These are phyloP conservation scores for Andrena hattorfiana DNA, from an alignment of 2,888 invertebrate genomes.

Conservation along the genomic window DNA sequence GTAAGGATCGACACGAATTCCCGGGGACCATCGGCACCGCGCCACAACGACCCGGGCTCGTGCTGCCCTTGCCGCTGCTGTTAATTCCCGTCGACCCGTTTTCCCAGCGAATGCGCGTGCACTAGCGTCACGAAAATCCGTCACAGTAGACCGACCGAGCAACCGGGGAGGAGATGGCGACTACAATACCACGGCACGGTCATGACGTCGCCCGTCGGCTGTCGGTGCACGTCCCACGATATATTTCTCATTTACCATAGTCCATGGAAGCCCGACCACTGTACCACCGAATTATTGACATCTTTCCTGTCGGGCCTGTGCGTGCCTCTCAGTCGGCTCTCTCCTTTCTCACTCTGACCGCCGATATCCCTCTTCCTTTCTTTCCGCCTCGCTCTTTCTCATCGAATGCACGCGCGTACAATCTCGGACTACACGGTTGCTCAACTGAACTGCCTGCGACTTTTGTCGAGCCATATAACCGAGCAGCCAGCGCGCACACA, in stretches of 20 bases:
- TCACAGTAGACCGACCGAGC: constrained; percentile 51
- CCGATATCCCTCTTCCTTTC: constrained; percentile 43
- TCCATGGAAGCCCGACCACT: constrained; percentile 27
- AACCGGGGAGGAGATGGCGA: constrained; percentile 58
- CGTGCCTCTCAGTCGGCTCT: constrained; percentile 40
- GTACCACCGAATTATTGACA: constrained; percentile 78
- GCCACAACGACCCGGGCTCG: constrained; percentile 39
- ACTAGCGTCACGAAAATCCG: constrained; percentile 60
- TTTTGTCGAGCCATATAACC: constrained; percentile 67
- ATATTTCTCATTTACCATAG: constrained; percentile 48
- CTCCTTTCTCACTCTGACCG: constrained; percentile 27
- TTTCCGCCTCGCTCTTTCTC: constrained; percentile 46
- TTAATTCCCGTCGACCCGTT: constrained; percentile 49
- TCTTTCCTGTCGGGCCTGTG: constrained; percentile 66
- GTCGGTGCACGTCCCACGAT: constrained; percentile 35
- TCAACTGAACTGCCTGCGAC: constrained; percentile 74
- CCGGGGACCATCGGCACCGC: constrained; percentile 53
- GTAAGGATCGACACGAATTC: constrained; percentile 54
- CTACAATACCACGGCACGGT: constrained; percentile 52
- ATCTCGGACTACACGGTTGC: constrained; percentile 67
- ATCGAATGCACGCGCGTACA: constrained; percentile 61
- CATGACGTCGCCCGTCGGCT: constrained; percentile 42
- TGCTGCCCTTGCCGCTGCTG: constrained; percentile 49
- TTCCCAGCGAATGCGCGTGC: constrained; percentile 50
- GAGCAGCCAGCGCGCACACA: constrained; percentile 59